Evolutionary conservation across 2,888 invertebrate species (phyloP), one percentile per base, ranked within the genome.

Genomic region (Lissocephala sabroskyi): DNA sequence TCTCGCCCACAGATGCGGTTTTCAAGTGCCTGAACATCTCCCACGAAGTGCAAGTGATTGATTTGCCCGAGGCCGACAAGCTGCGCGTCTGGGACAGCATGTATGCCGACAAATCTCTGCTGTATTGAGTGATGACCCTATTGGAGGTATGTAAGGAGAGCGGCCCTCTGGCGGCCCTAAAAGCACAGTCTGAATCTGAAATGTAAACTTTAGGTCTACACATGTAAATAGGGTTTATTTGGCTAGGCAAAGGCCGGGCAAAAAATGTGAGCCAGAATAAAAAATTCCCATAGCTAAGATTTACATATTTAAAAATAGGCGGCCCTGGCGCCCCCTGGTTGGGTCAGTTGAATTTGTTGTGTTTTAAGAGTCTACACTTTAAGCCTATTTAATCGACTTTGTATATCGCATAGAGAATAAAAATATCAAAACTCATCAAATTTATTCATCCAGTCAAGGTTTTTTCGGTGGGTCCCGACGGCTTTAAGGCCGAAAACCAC

Each of bases 1-100:
- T 81, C 19, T 54, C 66, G 10, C 65, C 63, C 14, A 55, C 62
- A 42, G 63, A 68, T 44, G 55, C 51, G 47, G 63, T 75, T 11
- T 80, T 82, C 54, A 81, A 82, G 62, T 84, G 84, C 52, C 56
- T 84, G 42, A 84, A 84, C 56, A 84, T 84, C 58, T 78, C 82
- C 26, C 77, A 84, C 52, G 79, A 83, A 41, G 66, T 82, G 56
- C 73, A 77, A 45, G 81, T 84, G 64, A 82, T 83, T 58, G 82
- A 82, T 59, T 74, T 84, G 59, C 84, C 84, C 5, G 84, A 84
- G 62, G 68, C 79, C 29, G 75, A 81, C 26, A 81, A 83, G 58
- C 59, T 84, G 9, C 62, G 71, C 42, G 54, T 83, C 30, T 84
- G 84, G 84, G 81, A 84, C 51, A 66, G 68, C 52, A 70, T 82